These are phyloP conservation scores for Polydesmus complanatus DNA, from an alignment of 2,888 invertebrate species.

Conservation along the genomic window DNA sequence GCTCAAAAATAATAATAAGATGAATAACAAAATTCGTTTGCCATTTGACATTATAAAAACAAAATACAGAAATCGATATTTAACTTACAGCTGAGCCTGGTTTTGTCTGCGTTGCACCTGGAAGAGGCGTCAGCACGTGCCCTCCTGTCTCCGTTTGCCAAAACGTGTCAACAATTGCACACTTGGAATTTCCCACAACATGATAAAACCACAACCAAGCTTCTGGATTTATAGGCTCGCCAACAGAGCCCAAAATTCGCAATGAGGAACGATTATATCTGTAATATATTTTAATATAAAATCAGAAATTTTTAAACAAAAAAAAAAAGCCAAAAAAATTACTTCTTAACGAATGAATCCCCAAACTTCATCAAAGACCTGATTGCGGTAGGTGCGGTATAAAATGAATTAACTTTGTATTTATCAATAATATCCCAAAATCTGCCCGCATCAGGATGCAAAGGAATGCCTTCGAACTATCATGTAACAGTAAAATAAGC, in stretches of 20 bases:
- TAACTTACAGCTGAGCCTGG: constrained; percentile 83
- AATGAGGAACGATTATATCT: constrained; percentile 51
- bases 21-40: background rate
- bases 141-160: constrained; percentile 99
- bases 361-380: constrained; percentile 91
- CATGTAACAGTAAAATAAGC: constrained; percentile 20
- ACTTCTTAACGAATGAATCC: constrained; percentile 63
- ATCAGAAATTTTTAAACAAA: too few species aligned
- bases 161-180: constrained; percentile 91
- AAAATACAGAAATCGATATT: constrained; percentile 31
- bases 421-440: constrained; percentile 89
- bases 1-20: background rate
- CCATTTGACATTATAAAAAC: background rate
- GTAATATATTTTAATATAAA: constrained; percentile 18
- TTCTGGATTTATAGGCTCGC: constrained; percentile 97
- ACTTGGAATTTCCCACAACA: constrained; percentile 35
- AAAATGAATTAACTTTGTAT: constrained; percentile 89
- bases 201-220: constrained; percentile 92
- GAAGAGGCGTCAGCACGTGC: constrained; percentile 87
- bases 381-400: constrained; percentile 97
- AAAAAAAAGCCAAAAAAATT: too few species aligned
- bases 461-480: constrained; percentile 93
- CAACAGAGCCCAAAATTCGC: constrained; percentile 86
- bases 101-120: constrained; percentile 92
- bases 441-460: constrained; percentile 71